Percentiles rank a stretch among this genome's conserved stretches.
Conservation (phyloP, 1,140 invertebrate genomes). For the Cyphomyrmex costatus region DNA sequence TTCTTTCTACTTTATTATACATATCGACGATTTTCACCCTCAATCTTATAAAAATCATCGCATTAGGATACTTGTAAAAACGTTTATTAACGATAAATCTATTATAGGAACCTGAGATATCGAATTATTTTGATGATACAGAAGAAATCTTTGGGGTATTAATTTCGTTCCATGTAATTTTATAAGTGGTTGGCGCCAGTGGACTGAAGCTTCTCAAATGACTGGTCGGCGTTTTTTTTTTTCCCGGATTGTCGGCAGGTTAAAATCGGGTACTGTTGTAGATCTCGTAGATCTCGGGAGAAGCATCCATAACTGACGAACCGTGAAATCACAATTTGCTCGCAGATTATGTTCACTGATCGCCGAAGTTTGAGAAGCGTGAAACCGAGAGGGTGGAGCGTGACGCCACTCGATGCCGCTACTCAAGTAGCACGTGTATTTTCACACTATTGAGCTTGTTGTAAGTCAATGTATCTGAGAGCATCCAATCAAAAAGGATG, state of each 20-base stretch:
- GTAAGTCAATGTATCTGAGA: neutral
- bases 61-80: constrained; percentile 29
- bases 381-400: constrained; percentile 81
- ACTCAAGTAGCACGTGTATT: constrained; percentile 69
- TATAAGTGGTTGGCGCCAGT: constrained; percentile 52
- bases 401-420: constrained; percentile 73
- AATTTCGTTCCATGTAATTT: constrained; percentile 63
- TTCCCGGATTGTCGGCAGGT: constrained; percentile 54
- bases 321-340: constrained; percentile 85
- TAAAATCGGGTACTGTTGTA: constrained; percentile 50
- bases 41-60: neutral
- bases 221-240: constrained; percentile 52
- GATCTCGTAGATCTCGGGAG: constrained; percentile 68
- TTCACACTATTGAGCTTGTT: constrained; percentile 67
- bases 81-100: constrained; percentile 52
- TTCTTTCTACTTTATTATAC: constrained; percentile 15
- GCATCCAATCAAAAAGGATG: neutral
- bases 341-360: constrained; percentile 82
- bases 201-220: constrained; percentile 60
- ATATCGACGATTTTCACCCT: neutral
- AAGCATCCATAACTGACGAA: constrained; percentile 78
- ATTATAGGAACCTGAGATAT: constrained; percentile 47
- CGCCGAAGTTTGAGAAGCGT: constrained; percentile 80
- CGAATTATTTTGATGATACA: constrained; percentile 63
- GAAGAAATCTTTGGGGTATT: constrained; percentile 56